Percentiles rank a stretch among this genome's conserved stretches.
phyloP scores from a whole-genome alignment of 2,888 invertebrate genomes.

The Listrodromus nycthemerus region DNA sequence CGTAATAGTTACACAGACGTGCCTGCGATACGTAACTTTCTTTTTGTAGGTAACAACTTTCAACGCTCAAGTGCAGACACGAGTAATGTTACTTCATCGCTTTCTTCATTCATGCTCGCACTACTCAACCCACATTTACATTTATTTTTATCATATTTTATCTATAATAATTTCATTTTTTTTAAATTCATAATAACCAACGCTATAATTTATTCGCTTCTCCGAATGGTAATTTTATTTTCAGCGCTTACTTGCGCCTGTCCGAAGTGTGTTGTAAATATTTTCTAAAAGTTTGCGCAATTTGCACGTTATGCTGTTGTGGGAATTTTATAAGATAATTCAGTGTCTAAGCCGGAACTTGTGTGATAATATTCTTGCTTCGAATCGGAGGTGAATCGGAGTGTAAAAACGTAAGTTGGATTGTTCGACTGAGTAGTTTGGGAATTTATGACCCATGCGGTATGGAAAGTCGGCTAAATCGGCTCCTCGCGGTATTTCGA shows the following conservation, averaged over 20 bases:
- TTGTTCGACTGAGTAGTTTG: constrained; percentile 17
- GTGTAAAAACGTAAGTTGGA: not conserved
- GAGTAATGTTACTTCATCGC: constrained; percentile 37
- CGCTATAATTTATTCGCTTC: not conserved
- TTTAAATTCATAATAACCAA: not conserved
- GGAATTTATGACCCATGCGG: not conserved
- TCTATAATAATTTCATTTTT: not conserved
- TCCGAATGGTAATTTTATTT: constrained; percentile 26
- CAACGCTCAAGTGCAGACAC: constrained; percentile 51
- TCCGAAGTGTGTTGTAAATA: constrained; percentile 37
- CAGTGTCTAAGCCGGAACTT: not conserved
- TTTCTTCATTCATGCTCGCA: constrained; percentile 34
- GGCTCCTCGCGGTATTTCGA: not conserved
- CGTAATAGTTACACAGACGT: constrained; percentile 6
- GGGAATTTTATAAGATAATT: constrained; percentile 1
- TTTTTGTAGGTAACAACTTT: constrained; percentile 20
- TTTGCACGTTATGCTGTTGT: constrained; percentile 22
- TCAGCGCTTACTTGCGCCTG: constrained; percentile 14
- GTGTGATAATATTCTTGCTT: too few species aligned
- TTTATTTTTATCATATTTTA: not conserved
- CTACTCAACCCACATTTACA: not conserved
- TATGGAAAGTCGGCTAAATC: not conserved
- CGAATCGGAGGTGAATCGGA: too few species aligned
- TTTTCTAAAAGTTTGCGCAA: not conserved
- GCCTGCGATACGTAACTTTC: constrained; percentile 37